Base-by-base conservation (phyloP, 2,113 vertebrate genomes). In the Pomatorhinus ruficollis region DNA sequence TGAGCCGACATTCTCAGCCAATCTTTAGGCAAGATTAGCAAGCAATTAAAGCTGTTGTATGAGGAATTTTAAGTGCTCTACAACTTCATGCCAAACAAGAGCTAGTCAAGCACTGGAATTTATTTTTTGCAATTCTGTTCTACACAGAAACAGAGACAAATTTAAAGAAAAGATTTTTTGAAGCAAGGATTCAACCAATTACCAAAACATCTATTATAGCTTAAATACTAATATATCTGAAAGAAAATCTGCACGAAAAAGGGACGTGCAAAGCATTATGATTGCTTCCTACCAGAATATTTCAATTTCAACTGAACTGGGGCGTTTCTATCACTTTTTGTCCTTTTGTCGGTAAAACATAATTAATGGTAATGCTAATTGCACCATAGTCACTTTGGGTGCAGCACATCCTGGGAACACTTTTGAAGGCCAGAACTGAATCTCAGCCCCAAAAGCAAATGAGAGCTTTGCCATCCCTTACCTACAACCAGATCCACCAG, bases 41-140 rank as follows among this genome's bases (percentile, higher is more conserved):
- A 86, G 90, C 79, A 95, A 93, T 77, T 96, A 84, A 91, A 93
- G 87, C 87, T 66, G 65, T 42, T 94, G 78, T 64, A 95, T 69
- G 69, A 95, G 83, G 91, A 94, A 97, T 97, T 95, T 97, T 95
- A 97, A 97, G 95, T 95, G 96, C 82, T 87, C 66, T 64, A 76
- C 2, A 1, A 90, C 87, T 95, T 85, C 93, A 76, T 77, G 95
- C 91, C 94, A 97, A 96, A 74, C 74, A 79, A 93, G 87, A 96
- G 77, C 69, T 68, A 89, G 82, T 72, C 75, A 66, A 89, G 84
- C 71, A 69, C 49, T 57, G 84, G 74, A 91, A 83, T 95, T 89
- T 82, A 87, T 69, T 83, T 95, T 81, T 70, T 59, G 66, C 75
- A 82, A 54, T 84, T 75, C 84, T 78, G 35, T 75, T 74, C 81